These are phyloP conservation scores for Drosophila nigrodunni DNA, from an alignment of 1,140 invertebrate genomes.

Conservation along the genomic window DNA sequence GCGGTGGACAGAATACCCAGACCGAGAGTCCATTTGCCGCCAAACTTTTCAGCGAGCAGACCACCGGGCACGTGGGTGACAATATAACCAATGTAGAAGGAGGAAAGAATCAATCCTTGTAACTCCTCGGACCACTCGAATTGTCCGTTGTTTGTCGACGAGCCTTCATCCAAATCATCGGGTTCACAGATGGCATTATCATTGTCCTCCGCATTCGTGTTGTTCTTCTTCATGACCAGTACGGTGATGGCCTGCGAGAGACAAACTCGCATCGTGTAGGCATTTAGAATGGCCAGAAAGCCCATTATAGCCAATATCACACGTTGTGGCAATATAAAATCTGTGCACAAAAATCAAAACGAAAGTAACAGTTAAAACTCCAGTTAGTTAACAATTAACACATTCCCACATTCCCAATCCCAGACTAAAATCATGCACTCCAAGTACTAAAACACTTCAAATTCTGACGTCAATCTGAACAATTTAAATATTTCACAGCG, in stretches of 20 bases:
- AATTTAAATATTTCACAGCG: constrained; percentile 22
- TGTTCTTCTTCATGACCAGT: constrained; percentile 87
- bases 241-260: constrained; percentile 96
- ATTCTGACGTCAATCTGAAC: constrained; percentile 42
- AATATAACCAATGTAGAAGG: constrained; percentile 88
- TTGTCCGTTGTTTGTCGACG: constrained; percentile 35
- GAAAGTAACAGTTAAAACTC: constrained; percentile 1
- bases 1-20: constrained; percentile 90
- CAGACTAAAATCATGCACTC: background rate
- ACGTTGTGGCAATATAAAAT: constrained; percentile 89
- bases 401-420: background rate
- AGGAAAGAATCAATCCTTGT: constrained; percentile 87
- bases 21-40: constrained; percentile 91
- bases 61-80: constrained; percentile 87
- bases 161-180: constrained; percentile 57
- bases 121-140: constrained; percentile 74
- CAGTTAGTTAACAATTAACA: constrained; percentile 30
- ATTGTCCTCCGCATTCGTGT: constrained; percentile 30
- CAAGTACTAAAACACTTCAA: constrained; percentile 10
- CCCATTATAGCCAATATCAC: constrained; percentile 93
- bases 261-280: constrained; percentile 95
- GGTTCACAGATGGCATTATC: constrained; percentile 58
- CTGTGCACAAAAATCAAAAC: constrained; percentile 83
- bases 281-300: constrained; percentile 93
- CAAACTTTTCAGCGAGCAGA: constrained; percentile 89